Evolutionary conservation across 2,113 vertebrate genomes (phyloP).

Genomic region (Sphaerodactylus townsendi): DNA sequence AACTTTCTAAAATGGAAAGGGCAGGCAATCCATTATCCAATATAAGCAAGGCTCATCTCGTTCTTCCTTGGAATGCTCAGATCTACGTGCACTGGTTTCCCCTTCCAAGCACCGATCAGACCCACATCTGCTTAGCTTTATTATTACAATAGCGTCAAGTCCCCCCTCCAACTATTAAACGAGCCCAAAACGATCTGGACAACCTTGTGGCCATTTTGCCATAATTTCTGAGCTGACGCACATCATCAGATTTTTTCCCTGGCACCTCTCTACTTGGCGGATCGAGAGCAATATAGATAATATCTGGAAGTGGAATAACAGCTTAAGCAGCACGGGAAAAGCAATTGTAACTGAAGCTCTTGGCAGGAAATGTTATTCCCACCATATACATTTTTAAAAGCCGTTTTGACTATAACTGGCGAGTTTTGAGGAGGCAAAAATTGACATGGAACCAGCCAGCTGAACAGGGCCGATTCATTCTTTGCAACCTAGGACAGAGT

Average conservation of each 20-base stretch:
- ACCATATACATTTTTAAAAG: constrained; percentile 35
- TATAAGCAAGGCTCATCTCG: too few relatives aligned
- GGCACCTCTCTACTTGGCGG: background rate
- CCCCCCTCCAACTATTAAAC: too few relatives aligned
- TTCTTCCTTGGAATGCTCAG: background rate
- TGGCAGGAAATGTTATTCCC: background rate
- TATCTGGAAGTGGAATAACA: background rate
- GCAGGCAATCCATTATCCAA: too few relatives aligned
- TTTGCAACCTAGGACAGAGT: constrained; percentile 22
- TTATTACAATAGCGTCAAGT: background rate
- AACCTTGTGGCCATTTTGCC: background rate
- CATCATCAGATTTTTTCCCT: background rate
- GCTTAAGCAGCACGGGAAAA: constrained; percentile 15
- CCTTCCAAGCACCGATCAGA: background rate
- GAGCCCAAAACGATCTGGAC: background rate
- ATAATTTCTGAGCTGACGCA: background rate
- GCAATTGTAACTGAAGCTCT: background rate
- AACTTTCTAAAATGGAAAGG: too few relatives aligned
- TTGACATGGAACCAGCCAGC: background rate
- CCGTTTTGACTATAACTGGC: background rate
- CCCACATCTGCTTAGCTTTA: background rate
- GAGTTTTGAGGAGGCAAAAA: constrained; percentile 9
- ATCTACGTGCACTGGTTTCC: too few relatives aligned
- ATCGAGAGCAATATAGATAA: background rate
- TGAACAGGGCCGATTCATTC: background rate